Percentiles rank a stretch among this genome's conserved stretches.
Evolutionary conservation across 2,888 invertebrate species (phyloP).

Genomic region (Lasioglossum morio): DNA sequence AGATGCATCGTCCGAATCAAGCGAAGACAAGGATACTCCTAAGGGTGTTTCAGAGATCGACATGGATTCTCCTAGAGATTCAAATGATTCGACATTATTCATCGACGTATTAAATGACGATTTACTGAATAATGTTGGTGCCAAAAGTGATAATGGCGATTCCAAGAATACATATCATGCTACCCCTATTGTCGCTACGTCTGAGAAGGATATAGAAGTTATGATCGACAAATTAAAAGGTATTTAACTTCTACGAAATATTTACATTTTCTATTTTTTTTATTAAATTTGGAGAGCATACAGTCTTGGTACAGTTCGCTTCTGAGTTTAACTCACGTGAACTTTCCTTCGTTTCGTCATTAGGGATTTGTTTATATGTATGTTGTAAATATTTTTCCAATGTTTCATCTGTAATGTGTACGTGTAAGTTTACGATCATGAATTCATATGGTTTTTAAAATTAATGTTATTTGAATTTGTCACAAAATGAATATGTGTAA

Average conservation of each 20-base stretch:
- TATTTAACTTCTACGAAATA: constrained; percentile 62
- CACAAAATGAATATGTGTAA: constrained; percentile 18
- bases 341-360: constrained; percentile 36
- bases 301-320: constrained; percentile 21
- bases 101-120: constrained; percentile 78
- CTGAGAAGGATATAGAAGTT: constrained; percentile 82
- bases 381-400: constrained; percentile 43
- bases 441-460: constrained; percentile 25
- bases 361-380: constrained; percentile 33
- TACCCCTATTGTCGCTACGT: constrained; percentile 71
- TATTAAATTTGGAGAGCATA: constrained; percentile 26
- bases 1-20: constrained; percentile 78
- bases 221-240: constrained; percentile 83
- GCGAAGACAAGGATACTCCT: constrained; percentile 79
- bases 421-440: constrained; percentile 36
- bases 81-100: constrained; percentile 77
- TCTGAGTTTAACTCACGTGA: constrained; percentile 23
- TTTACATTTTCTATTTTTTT: not conserved
- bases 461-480: constrained; percentile 22
- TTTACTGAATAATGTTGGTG: constrained; percentile 67
- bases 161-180: constrained; percentile 76
- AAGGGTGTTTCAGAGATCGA: constrained; percentile 81
- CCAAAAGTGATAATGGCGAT: constrained; percentile 59
- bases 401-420: constrained; percentile 25
- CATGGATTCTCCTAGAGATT: constrained; percentile 79